Base-by-base conservation (phyloP, 2,888 invertebrate species). In the Drosophila anomelani region DNA sequence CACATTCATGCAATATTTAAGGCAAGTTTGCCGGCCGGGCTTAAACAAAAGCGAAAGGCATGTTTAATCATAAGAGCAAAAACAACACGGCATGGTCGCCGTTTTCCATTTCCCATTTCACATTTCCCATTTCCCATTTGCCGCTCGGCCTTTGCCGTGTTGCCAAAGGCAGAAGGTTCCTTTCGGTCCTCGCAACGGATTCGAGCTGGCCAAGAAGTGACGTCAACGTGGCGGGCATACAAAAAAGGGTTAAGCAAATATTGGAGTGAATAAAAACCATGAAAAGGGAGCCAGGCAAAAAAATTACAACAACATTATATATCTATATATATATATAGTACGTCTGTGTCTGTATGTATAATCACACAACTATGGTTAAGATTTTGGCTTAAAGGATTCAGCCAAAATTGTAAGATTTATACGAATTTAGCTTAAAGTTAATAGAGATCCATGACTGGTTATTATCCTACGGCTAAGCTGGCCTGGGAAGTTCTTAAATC, bases 161-260 rank as follows among this genome's bases (percentile, higher is more conserved):
- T 81, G 84, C 81, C 87, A 82, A 70, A 76, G 74, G 74, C 68
- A 39, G 59, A 55, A 73, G 75, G 46, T 69, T 77, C 66, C 75
- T 75, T 58, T 58, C 23, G 41, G 23, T 61, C 41, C 60, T 74
- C 68, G 75, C 46, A 68, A 49, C 60, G 23, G 66, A 58, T 57
- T 49, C 70, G 76, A 68, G 70, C 44, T 54, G 54, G 47, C 36
- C 69, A 47, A 69, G 70, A 41, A 49, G 47, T 68, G 51, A 58
- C 58, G 55, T 44, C 75, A 62, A 56, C 60, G 60, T 67, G 55
- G 55, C 47, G 55, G 69, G 56, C 51, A 51, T 51, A 76, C 47
- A 71, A 72, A 76, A 89, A 86, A 89, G 89, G 85, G 86, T 89
- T 86, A 89, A 89, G 89, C 85, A 85, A 86, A 86, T 89, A 86